Evolutionary conservation across 2,888 invertebrate genomes (phyloP), one percentile per base, ranked within the genome.

Genomic region (Zygogramma bicolorata): DNA sequence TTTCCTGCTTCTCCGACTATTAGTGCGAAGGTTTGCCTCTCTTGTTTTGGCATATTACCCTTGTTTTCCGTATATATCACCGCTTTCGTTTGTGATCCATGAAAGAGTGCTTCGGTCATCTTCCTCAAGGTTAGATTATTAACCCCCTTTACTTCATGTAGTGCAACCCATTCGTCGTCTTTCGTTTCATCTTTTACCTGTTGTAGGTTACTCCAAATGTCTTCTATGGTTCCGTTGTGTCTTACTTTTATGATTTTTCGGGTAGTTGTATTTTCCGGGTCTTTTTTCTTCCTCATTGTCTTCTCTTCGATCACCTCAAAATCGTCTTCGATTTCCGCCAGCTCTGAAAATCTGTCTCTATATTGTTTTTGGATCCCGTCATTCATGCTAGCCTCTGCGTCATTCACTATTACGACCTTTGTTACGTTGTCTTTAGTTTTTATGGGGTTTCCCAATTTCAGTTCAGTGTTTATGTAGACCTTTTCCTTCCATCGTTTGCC

Each of bases 281-380:
- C 25, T 6, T 34, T 20, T 13, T 22, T 34, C 31, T 31, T 57
- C 13, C 42, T 67, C 3, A 13, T 67, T 6, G 15, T 62, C 22
- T 46, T 57, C 20, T 73, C 73, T 2, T 62, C n/a, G 0, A 61
- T 20, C 22, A 57, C 59, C 5, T 57, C 42, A 13, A n/a, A n/a
- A 15, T 65, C 73, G 3, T 31, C 70, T 1, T 10, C 25, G 2
- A 63, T 6, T 1, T 1, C 15, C n/a, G 13, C 10, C 10, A 65
- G 27, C 65, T 65, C 65, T 15, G 49, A 49, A n/a, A 49, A 65
- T 15, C 49, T 27, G 18, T 65, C 65, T 6, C 18, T 65, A 49
- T 15, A 65, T 27, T 6, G 42, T 18, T 49, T 8, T 27, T 65
- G 49, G 13, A 49, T 65, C 7, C 49, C 13, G 3, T n/a, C 5